Evolutionary conservation across 2,888 invertebrate species (phyloP).

Genomic region (Cactoblastis cactorum): DNA sequence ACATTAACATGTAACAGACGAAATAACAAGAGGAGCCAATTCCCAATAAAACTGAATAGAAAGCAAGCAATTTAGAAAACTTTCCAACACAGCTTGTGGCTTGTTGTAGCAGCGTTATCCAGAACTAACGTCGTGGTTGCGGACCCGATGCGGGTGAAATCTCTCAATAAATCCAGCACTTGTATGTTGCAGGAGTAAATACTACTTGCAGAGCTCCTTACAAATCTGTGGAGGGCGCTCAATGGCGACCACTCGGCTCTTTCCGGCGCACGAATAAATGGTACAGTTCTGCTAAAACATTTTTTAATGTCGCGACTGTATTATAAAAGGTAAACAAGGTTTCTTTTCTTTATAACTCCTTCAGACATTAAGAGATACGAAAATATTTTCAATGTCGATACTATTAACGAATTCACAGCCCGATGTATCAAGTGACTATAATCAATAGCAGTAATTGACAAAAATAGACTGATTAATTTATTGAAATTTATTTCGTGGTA

Average conservation of each 20-base stretch:
- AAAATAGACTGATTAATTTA: too few species aligned
- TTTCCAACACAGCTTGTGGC: not conserved
- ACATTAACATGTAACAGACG: too few species aligned
- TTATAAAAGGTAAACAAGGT: not conserved
- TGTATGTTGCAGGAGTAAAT: not conserved
- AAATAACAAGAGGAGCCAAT: too few species aligned
- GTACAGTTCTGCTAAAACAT: not conserved
- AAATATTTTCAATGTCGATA: too few species aligned
- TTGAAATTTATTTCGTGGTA: too few species aligned
- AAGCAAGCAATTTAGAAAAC: not conserved
- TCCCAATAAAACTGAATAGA: too few species aligned
- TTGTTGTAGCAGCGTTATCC: not conserved
- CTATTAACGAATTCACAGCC: too few species aligned
- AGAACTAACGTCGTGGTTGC: not conserved
- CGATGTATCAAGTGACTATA: too few species aligned
- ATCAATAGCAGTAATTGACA: too few species aligned
- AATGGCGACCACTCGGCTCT: not conserved
- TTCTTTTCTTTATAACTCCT: too few species aligned
- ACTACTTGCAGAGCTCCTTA: not conserved
- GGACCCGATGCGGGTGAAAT: constrained; percentile 5
- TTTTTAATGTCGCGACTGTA: not conserved
- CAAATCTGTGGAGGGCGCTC: not conserved
- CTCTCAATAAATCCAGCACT: constrained; percentile 2
- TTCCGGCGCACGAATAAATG: constrained; percentile 2
- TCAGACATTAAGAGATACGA: too few species aligned